Evolutionary conservation across 2,797 vertebrate species (phyloP), one percentile per base, ranked within the genome.

Genomic region (Moxostoma hubbsi): DNA sequence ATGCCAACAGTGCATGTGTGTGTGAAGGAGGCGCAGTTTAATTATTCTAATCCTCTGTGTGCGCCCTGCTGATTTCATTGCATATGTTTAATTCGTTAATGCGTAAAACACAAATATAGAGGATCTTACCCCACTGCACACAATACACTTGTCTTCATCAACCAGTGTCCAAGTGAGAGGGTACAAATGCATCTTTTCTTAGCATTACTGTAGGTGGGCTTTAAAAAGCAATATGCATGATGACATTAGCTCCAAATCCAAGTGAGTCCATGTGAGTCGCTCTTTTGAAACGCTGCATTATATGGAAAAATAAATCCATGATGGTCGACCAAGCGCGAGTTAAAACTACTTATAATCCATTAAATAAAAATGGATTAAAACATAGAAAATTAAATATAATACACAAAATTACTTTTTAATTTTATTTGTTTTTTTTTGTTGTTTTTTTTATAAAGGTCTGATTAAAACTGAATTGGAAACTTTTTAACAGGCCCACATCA

Each of bases 21-120:
- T 73, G 75, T 24, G 24, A 24, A 24, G 1, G 24, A 24, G 24
- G 75, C 54, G 18, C 77, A 71, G 59, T 82, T 81, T 82, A 84
- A 82, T 86, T 82, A 80, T 82, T 85, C 81, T 84, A 83, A 86
- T 84, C 68, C 75, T 82, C 58, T 63, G 54, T 79, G 72, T 49
- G 58, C 75, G 81, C 83, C 74, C 83, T 79, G 72, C 83, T 81
- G 83, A 81, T 79, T 81, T 81, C 50, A 77, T 54, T 75, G 63
- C 81, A 78, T 53, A 73, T 75, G 78, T 82, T 64, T 68, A 81
- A 82, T 82, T 73, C 80, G 74, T 82, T 79, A 75, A 82, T 75
- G 54, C 66, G 73, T 68, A 50, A 76, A 79, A 81, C 67, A 83
- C 81, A 85, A 85, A 83, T 75, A 64, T 58, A 74, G 63, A 81